Evolutionary conservation across 2,797 vertebrate genomes (phyloP).

Genomic region (Notoglanidium macrostoma): DNA sequence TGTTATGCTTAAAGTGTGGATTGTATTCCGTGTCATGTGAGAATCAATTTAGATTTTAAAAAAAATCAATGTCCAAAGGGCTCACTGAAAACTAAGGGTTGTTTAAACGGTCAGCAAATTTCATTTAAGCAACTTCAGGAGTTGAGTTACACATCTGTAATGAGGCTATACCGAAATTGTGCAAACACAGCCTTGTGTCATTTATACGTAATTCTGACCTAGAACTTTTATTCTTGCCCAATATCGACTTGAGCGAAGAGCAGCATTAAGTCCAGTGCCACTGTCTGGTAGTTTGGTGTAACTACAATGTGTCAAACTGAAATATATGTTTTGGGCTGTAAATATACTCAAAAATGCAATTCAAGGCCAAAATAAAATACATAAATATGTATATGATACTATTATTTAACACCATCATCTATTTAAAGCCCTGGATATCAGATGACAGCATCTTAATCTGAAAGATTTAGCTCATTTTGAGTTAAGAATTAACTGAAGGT

Average conservation of each 20-base stretch:
- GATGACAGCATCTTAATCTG: background rate
- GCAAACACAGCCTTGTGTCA: background rate
- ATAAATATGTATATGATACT: background rate
- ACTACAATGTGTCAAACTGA: background rate
- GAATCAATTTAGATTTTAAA: background rate
- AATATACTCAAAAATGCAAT: background rate
- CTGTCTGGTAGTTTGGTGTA: background rate
- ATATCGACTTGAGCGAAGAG: background rate
- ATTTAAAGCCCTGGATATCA: background rate
- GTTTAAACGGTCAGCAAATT: background rate
- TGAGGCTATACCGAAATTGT: background rate
- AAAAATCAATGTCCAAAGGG: background rate
- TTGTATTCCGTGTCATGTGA: background rate
- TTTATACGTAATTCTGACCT: background rate
- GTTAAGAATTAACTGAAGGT: background rate
- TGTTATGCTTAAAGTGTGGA: background rate
- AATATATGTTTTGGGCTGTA: background rate
- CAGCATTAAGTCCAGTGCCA: background rate
- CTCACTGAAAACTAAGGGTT: background rate
- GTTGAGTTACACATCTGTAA: background rate
- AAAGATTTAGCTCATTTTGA: background rate
- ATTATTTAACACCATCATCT: background rate
- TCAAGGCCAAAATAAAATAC: background rate
- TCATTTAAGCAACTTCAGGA: background rate
- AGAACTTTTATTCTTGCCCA: background rate